These are phyloP conservation scores for Sarcoramphus papa DNA, from an alignment of 2,797 vertebrate genomes.

Conservation along the genomic window DNA sequence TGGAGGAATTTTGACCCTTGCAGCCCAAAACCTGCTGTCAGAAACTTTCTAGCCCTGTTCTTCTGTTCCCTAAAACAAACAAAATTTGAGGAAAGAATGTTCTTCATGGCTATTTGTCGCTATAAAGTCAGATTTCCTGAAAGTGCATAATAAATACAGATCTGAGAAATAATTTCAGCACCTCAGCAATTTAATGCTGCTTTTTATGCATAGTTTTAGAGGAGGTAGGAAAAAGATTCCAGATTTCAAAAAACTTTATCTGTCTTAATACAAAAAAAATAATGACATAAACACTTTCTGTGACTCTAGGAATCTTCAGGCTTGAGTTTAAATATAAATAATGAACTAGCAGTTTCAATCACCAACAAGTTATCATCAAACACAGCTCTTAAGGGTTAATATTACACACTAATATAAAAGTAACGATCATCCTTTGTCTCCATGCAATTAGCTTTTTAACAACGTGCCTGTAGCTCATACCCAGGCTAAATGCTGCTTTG, in stretches of 20 bases:
- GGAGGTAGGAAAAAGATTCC: background rate
- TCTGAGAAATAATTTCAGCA: background rate
- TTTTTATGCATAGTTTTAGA: background rate
- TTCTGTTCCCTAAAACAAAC: background rate
- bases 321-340: background rate
- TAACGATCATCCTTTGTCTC: constrained; percentile 38
- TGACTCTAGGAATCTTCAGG: background rate
- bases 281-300: background rate
- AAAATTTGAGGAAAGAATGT: background rate
- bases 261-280: background rate
- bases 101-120: background rate
- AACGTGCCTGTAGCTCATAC: background rate
- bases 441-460: constrained; percentile 40
- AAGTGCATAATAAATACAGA: background rate
- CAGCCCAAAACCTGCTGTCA: background rate
- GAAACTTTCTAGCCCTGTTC: background rate
- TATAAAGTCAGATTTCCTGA: background rate
- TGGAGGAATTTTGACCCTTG: background rate
- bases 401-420: background rate
- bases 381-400: constrained; percentile 26
- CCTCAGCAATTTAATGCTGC: background rate
- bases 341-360: background rate
- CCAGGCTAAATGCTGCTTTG: constrained; percentile 18
- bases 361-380: background rate
- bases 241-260: background rate